These are phyloP conservation scores for Hydropsyche betteni DNA, from an alignment of 2,888 invertebrate species.

Conservation along the genomic window DNA sequence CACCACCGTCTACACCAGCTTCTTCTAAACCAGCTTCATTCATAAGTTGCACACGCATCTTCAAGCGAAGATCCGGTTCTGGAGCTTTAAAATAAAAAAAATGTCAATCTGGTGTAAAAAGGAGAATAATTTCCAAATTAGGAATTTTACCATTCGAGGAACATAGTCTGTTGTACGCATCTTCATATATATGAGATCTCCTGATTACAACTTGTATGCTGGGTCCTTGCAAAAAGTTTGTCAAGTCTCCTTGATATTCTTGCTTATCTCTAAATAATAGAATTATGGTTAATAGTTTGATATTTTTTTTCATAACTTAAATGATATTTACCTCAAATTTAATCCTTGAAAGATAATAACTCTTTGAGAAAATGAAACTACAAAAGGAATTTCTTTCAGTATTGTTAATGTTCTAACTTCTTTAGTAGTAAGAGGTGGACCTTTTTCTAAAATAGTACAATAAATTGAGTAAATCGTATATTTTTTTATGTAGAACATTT, in stretches of 20 bases:
- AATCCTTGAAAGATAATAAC: constrained; percentile 85
- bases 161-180: constrained; percentile 94
- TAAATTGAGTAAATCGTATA: background rate
- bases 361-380: constrained; percentile 90
- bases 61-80: constrained; percentile 85
- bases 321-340: constrained; percentile 59
- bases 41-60: constrained; percentile 88
- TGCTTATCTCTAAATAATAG: constrained; percentile 59
- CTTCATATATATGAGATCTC: constrained; percentile 96
- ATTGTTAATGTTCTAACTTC: constrained; percentile 89
- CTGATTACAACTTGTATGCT: constrained; percentile 80
- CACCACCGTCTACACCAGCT: constrained; percentile 97
- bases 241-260: constrained; percentile 78
- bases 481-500: too few species aligned
- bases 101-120: background rate
- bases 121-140: background rate
- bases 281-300: constrained; percentile 4
- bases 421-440: constrained; percentile 85
- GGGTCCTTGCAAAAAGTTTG: constrained; percentile 79
- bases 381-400: constrained; percentile 92
- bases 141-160: constrained; percentile 78
- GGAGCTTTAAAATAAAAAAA: constrained; percentile 56
- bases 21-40: constrained; percentile 93
- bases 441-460: constrained; percentile 70
- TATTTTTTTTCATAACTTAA: background rate